Conservation (phyloP, 2,113 vertebrate genomes). For the Strix aluco region DNA sequence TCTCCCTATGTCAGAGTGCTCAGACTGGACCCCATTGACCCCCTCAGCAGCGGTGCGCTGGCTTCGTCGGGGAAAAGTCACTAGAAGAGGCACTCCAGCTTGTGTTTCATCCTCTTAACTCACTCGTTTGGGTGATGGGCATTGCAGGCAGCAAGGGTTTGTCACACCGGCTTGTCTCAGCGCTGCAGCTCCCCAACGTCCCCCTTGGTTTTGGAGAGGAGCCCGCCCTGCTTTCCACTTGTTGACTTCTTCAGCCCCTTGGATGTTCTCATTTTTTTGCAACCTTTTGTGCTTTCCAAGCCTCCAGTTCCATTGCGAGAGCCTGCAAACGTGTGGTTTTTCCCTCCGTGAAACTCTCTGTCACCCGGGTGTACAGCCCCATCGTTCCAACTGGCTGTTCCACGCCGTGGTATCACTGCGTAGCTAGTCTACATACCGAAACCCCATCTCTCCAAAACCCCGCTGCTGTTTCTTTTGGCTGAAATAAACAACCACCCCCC, state of each 20-base stretch:
- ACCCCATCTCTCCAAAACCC: neutral
- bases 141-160: neutral
- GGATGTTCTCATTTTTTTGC: neutral
- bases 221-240: accelerated
- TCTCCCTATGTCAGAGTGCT: neutral
- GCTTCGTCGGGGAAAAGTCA: neutral
- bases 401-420: neutral
- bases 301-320: neutral
- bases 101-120: neutral
- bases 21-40: neutral
- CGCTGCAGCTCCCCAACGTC: neutral
- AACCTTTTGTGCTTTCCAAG: neutral
- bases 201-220: neutral
- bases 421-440: neutral
- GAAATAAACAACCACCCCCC: neutral
- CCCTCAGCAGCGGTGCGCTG: neutral
- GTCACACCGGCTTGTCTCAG: accelerated
- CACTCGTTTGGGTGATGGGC: neutral
- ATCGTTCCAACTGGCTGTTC: constrained; percentile 32
- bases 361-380: neutral
- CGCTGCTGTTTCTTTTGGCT: constrained; percentile 14
- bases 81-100: neutral
- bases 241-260: neutral
- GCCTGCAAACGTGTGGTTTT: neutral
- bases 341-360: neutral